Evolutionary conservation across 2,888 invertebrate genomes (phyloP), one percentile per base, ranked within the genome.

Genomic region (Xestia ashworthii): DNA sequence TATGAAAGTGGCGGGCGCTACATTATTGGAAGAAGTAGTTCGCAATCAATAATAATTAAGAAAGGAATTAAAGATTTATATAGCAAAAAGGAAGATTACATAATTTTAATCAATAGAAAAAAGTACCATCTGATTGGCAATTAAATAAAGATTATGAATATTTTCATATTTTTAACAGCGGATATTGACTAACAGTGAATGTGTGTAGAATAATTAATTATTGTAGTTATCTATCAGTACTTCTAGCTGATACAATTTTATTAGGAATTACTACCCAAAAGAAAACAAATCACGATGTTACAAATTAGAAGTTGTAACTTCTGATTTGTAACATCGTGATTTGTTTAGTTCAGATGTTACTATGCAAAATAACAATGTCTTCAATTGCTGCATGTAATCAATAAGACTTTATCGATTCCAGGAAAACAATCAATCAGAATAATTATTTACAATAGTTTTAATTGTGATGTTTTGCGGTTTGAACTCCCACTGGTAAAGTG

Each of bases 371-470:
- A 19, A 46, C 4, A 50, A 58, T 81, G 69, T 50, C 32, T 46
- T 64, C 48, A 44, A 66, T 19, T 1, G 16, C 12, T 46, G 19
- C 66, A 60, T 46, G 19, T 60, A 60, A 70, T 72, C 65, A 66
- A 41, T 53, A 60, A 62, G 16, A 50, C 25, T 71, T 67, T 76
- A 81, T 81, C 82, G n/a, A 76, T 81, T 82, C 80, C 22, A 82
- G 77, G 71, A 81, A 76, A 71, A 12, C 32, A 76, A 66, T 66
- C 22, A 60, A 72, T 78, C n/a, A 66, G 71, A 66, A 60, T 66
- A 0, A 69, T 71, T 82, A 77, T 62, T 48, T n/a, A 44, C 46
- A 67, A 70, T 50, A 66, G 53, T 60, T 55, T 62, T 60, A 60
- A 65, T 50, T 69, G 19, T 53, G 64, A 69, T 78, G 32, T 68